A percentile compares a stretch with the other conserved stretches of the same genome.
These are phyloP conservation scores for Nestor notabilis DNA, from an alignment of 2,113 vertebrate genomes.

Conservation along the genomic window DNA sequence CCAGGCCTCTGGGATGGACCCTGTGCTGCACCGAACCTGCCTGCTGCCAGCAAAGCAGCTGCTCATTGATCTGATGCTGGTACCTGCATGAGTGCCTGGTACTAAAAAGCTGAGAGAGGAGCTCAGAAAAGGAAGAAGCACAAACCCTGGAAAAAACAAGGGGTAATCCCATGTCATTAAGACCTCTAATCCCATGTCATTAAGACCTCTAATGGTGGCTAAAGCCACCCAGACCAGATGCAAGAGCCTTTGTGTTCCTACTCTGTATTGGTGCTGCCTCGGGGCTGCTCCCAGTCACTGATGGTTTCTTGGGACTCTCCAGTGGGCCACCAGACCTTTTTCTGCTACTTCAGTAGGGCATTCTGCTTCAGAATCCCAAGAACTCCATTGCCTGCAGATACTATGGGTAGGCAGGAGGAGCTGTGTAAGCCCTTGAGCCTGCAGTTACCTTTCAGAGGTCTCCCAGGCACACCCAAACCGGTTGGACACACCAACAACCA, in stretches of 20 bases:
- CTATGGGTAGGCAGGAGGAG: not conserved
- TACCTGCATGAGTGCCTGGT: not conserved
- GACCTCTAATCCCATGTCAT: not conserved
- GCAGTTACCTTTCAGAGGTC: not conserved
- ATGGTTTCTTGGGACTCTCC: not conserved
- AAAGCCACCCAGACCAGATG: not conserved
- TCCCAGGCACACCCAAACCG: not conserved
- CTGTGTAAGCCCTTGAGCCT: not conserved
- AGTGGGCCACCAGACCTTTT: not conserved
- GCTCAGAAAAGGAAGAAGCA: not conserved
- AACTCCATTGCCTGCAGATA: not conserved
- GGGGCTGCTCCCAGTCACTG: not conserved
- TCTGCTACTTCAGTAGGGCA: not conserved
- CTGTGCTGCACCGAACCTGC: not conserved
- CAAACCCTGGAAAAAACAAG: not conserved
- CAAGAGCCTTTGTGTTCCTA: rapidly evolving
- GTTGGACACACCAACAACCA: rapidly evolving
- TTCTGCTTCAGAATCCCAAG: not conserved
- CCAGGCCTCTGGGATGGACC: not conserved
- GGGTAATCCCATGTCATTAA: not conserved
- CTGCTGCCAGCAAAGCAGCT: not conserved
- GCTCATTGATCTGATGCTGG: not conserved
- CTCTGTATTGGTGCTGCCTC: not conserved
- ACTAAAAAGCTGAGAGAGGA: not conserved
- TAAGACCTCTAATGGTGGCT: not conserved